phyloP scores from a whole-genome alignment of 2,888 invertebrate genomes.

The Drosophila tripunctata region DNA sequence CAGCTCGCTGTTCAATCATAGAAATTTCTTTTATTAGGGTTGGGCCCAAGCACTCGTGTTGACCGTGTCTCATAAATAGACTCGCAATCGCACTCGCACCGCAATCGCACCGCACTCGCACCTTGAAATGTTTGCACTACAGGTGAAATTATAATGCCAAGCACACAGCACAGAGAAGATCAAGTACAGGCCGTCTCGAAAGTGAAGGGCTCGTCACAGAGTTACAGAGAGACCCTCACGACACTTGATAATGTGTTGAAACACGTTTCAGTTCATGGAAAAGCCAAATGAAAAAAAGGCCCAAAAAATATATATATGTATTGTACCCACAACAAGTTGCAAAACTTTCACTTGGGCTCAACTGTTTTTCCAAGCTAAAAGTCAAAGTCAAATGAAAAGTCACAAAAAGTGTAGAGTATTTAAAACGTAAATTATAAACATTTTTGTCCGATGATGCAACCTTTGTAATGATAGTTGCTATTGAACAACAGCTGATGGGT shows the following conservation, averaged over 20 bases:
- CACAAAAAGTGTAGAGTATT: conserved; percentile 1
- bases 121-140: conserved; percentile 25
- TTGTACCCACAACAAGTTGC: conserved; percentile 24
- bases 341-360: conserved; percentile 59
- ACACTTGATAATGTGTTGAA: conserved; percentile 42
- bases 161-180: conserved; percentile 48
- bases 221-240: conserved; percentile 26
- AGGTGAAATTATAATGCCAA: conserved; percentile 66
- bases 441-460: no score
- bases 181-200: conserved; percentile 44
- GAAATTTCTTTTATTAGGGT: conserved; percentile 57
- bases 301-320: conserved; percentile 18
- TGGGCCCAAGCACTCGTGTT: conserved; percentile 29
- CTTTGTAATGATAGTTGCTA: conserved; percentile 33
- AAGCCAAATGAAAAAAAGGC: conserved; percentile 41
- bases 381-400: conserved; percentile 59
- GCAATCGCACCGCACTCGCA: no score
- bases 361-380: conserved; percentile 38
- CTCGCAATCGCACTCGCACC: no score
- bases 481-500: conserved; percentile 15
- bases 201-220: conserved; percentile 67
- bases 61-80: conserved; percentile 9
- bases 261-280: conserved; percentile 46
- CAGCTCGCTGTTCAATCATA: conserved; percentile 28
- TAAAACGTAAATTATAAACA: conserved; percentile 33